A percentile compares a stretch with the other conserved stretches of the same genome.
These are phyloP conservation scores for Ctenosaura bakeri DNA, from an alignment of 2,797 vertebrate genomes.

Conservation along the genomic window DNA sequence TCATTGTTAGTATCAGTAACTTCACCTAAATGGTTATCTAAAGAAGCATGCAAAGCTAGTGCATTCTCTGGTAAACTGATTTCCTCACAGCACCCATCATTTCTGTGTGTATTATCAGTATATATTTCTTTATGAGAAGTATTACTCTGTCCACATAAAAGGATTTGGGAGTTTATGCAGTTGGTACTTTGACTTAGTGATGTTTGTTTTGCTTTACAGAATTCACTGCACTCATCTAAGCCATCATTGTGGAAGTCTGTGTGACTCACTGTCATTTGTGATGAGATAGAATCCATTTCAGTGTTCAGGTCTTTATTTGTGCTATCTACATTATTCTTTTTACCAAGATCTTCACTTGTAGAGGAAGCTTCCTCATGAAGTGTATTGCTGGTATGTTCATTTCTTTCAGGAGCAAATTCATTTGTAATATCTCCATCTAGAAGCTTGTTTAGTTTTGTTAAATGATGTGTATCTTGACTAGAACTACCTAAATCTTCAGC, in stretches of 20 bases:
- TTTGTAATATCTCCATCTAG: constrained; percentile 59
- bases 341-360: constrained; percentile 57
- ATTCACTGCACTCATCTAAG: constrained; percentile 62
- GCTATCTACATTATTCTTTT: constrained; percentile 60
- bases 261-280: constrained; percentile 58
- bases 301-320: constrained; percentile 64
- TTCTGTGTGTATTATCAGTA: constrained; percentile 26
- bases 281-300: constrained; percentile 62
- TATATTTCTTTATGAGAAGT: constrained; percentile 45
- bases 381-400: constrained; percentile 56
- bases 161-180: constrained; percentile 21
- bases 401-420: constrained; percentile 61
- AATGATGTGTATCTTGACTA: constrained; percentile 65
- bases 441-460: constrained; percentile 56
- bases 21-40: constrained; percentile 31
- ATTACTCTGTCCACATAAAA: constrained; percentile 45
- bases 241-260: constrained; percentile 61
- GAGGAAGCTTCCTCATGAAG: constrained; percentile 56
- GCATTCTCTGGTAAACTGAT: constrained; percentile 21
- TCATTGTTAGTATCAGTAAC: constrained; percentile 55
- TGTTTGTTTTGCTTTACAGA: constrained; percentile 59
- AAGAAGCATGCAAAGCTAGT: constrained; percentile 16
- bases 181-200: constrained; percentile 34
- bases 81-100: not conserved
- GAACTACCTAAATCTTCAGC: constrained; percentile 60